Conservation (phyloP, 2,888 invertebrate genomes). For the Slavum lentiscoides region DNA sequence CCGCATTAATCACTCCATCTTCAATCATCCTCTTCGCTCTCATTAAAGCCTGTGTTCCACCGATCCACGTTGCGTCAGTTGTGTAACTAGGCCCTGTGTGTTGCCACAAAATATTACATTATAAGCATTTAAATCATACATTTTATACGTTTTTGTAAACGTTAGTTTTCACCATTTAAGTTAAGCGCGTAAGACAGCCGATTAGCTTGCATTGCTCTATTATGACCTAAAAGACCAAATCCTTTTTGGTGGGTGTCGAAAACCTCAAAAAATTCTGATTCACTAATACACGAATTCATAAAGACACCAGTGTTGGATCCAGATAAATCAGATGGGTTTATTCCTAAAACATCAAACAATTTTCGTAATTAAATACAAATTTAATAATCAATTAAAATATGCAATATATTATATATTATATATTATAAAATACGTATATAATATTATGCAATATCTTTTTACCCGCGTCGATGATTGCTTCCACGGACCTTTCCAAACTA, state of each 20-base stretch:
- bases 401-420: no score
- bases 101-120: not conserved
- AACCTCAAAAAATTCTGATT: conserved; percentile 59
- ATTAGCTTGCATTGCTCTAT: conserved; percentile 67
- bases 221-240: conserved; percentile 71
- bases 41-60: conserved; percentile 67
- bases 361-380: not conserved
- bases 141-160: not conserved
- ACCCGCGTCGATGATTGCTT: conserved; percentile 63
- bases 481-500: conserved; percentile 61
- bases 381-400: not conserved
- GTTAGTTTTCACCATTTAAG: conserved; percentile 61
- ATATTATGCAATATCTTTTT: conserved; percentile 39
- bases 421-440: not conserved
- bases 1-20: conserved; percentile 62
- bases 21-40: conserved; percentile 62
- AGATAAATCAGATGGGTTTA: conserved; percentile 61
- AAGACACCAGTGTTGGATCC: conserved; percentile 61
- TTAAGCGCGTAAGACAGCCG: conserved; percentile 67
- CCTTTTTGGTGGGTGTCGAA: conserved; percentile 59
- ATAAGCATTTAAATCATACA: not conserved
- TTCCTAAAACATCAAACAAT: conserved; percentile 58
- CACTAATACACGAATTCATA: conserved; percentile 61
- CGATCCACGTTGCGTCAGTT: conserved; percentile 70
- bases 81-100: conserved; percentile 64